These are phyloP conservation scores for Cochlearius cochlearius DNA, from an alignment of 2,113 vertebrate genomes.

Conservation along the genomic window DNA sequence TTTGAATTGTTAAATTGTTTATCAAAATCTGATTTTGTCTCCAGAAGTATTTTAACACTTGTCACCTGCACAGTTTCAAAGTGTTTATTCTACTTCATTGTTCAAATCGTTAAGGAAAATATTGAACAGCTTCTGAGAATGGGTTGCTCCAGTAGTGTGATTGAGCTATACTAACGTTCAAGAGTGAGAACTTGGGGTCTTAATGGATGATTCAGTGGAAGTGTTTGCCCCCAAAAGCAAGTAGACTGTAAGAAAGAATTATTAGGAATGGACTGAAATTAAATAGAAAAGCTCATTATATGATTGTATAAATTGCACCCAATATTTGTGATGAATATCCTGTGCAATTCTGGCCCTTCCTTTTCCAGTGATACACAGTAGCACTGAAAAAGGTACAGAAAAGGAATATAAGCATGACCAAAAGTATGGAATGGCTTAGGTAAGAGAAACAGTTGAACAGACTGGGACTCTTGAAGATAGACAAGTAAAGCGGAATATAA, in stretches of 20 bases:
- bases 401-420: background rate
- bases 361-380: background rate
- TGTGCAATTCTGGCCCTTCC: background rate
- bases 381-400: background rate
- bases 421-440: background rate
- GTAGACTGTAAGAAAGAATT: background rate
- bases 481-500: background rate
- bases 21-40: background rate
- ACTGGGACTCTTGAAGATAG: background rate
- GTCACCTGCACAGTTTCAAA: background rate
- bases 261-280: background rate
- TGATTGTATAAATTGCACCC: background rate
- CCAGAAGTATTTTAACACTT: background rate
- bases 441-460: background rate
- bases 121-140: background rate
- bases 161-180: background rate
- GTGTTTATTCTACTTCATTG: background rate
- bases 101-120: background rate
- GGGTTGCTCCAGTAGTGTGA: background rate
- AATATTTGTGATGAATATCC: background rate
- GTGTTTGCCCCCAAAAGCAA: background rate
- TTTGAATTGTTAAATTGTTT: background rate
- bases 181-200: background rate
- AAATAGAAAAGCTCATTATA: background rate
- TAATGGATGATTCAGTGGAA: background rate